These are phyloP conservation scores for Pachliopta kotzebuea DNA, from an alignment of 2,888 invertebrate species.

Conservation along the genomic window DNA sequence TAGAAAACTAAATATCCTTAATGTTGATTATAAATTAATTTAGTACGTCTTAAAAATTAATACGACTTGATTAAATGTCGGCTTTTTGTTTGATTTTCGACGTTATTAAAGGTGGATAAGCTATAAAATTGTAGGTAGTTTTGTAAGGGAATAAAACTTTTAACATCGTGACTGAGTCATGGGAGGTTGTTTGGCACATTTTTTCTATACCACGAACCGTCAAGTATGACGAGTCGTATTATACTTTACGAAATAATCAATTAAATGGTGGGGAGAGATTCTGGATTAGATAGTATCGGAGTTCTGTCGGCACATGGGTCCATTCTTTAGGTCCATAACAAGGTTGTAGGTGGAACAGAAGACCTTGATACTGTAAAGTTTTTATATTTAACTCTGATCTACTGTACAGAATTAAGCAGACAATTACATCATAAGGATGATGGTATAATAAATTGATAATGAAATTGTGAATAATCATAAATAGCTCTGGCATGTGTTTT, in stretches of 20 bases:
- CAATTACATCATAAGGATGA: too few species aligned
- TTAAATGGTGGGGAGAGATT: slow-evolving; percentile 69
- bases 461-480: too few species aligned
- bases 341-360: slow-evolving; percentile 44
- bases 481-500: too few species aligned
- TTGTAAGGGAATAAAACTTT: slow-evolving; percentile 7
- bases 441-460: too few species aligned
- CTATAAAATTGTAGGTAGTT: neutral
- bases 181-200: slow-evolving; percentile 58
- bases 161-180: slow-evolving; percentile 55
- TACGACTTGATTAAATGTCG: too few species aligned
- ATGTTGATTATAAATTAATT: too few species aligned
- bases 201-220: slow-evolving; percentile 57
- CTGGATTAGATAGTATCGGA: slow-evolving; percentile 75
- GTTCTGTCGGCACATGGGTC: slow-evolving; percentile 70
- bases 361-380: slow-evolving; percentile 48
- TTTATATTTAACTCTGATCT: neutral
- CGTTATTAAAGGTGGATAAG: slow-evolving; percentile 13
- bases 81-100: slow-evolving; percentile 5
- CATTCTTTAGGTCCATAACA: slow-evolving; percentile 66
- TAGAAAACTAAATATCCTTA: too few species aligned
- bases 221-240: slow-evolving; percentile 72
- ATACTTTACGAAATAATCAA: slow-evolving; percentile 77
- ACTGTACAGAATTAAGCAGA: too few species aligned
- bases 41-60: too few species aligned